These are phyloP conservation scores for Idris sp. DNA, from an alignment of 1,140 invertebrate species.

Conservation along the genomic window DNA sequence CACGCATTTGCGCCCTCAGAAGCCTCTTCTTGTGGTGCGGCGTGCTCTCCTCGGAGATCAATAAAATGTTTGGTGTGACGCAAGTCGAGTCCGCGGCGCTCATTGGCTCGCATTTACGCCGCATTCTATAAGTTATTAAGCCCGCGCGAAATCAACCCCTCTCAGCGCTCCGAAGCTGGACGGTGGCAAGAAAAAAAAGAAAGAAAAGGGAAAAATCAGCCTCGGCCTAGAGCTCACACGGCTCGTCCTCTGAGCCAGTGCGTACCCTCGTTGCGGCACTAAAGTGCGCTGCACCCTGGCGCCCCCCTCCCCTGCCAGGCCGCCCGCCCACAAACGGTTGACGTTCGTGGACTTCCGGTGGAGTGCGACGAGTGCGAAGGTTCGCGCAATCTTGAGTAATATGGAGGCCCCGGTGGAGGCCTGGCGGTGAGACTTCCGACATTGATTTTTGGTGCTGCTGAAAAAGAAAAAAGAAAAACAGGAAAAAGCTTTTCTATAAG, in stretches of 20 bases:
- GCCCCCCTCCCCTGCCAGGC: constrained; percentile 9
- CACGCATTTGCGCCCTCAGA: too few relatives aligned
- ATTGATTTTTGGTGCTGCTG: too few relatives aligned
- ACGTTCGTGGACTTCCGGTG: constrained; percentile 52
- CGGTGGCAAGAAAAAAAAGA: too few relatives aligned
- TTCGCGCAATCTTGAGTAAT: constrained; percentile 68
- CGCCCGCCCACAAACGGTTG: constrained; percentile 31
- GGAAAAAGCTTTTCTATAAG: too few relatives aligned
- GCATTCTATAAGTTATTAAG: constrained; percentile 77
- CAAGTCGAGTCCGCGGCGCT: constrained; percentile 67
- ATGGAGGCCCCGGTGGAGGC: constrained; percentile 60
- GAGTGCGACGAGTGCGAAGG: constrained; percentile 35
- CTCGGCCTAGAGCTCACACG: too few relatives aligned
- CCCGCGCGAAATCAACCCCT: constrained; percentile 61
- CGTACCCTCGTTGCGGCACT: too few relatives aligned
- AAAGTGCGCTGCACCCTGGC: too few relatives aligned
- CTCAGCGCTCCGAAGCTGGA: too few relatives aligned
- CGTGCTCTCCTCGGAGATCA: constrained; percentile 65
- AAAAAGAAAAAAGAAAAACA: too few relatives aligned
- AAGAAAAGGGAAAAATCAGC: too few relatives aligned
- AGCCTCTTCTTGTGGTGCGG: constrained; percentile 49
- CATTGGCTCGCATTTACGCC: constrained; percentile 74
- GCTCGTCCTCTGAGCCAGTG: too few relatives aligned
- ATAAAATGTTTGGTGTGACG: constrained; percentile 74
- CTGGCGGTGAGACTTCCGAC: too few relatives aligned